Base-by-base conservation (phyloP, 1,140 invertebrate species). In the Cepaea nemoralis region DNA sequence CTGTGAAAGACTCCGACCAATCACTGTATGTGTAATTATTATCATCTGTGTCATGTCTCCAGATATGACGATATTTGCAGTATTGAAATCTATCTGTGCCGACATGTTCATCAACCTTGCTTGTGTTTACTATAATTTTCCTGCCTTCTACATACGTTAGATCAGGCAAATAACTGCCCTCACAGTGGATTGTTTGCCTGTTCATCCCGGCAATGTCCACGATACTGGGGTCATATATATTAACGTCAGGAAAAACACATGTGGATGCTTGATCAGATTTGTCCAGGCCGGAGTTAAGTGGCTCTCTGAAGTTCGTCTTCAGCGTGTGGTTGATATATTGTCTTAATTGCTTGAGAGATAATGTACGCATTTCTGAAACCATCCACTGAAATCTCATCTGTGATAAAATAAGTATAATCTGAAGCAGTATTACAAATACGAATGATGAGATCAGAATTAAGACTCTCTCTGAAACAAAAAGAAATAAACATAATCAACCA, bases 21-120 rank as follows among this genome's bases (percentile, higher is more conserved):
- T 76, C 31, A n/a, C 45, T 31, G 19, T 48, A 19, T 31, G 6
- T 55, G 74, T 33, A 35, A 2, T n/a, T 16, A 27, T 55, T 24
- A 59, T 76, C 74, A 31, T 8, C 0, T 5, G 1, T 33, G 27
- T 12, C 6, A 50, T n/a, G 8, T 55, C 48, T 10, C 10, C 1
- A 55, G 14, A 76, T 59, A 50, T 48, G 19, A 31, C 74, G n/a
- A 45, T 76, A 76, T 33, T 33, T 76, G 48, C 74, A 76, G 19
- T 14, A 6, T 6, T 33, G 5, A 73, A 73, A 48, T 1, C 45
- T 5, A 40, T 33, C 37, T 16, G 5, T 1, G 19, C 50, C 50
- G 5, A 55, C n/a, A 55, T 55, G n/a, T 24, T 33, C 31, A 31
- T 42, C 12, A 3, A 48, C 16, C 45, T 73, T 73, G 14, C 5